Conservation (phyloP, 2,113 vertebrate species). For the Tetrao urogallus region DNA sequence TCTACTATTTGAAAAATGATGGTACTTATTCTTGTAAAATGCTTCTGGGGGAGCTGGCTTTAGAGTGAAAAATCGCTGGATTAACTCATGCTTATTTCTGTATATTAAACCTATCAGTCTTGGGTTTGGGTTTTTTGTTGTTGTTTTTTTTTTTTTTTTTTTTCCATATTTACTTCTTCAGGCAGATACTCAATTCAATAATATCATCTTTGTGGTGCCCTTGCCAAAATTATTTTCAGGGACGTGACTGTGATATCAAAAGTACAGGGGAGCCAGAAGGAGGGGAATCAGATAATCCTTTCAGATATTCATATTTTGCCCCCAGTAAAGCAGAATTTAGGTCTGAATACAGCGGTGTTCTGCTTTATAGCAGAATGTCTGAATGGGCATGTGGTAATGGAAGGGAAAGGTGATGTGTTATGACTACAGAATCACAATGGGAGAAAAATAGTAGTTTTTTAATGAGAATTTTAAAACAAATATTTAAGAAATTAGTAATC, state of each 20-base stretch:
- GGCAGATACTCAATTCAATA: background rate
- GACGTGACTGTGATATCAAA: background rate
- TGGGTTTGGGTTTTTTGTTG: background rate
- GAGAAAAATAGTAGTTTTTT: background rate
- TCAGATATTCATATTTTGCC: background rate
- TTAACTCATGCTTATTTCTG: constrained; percentile 30
- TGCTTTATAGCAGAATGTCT: background rate
- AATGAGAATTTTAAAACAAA: background rate
- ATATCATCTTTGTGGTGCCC: background rate
- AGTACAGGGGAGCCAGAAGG: background rate
- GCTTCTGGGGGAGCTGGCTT: background rate
- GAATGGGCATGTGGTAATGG: background rate
- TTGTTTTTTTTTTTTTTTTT: background rate
- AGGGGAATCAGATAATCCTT: background rate
- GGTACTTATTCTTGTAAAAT: constrained; percentile 6
- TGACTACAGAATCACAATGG: background rate
- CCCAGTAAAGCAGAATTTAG: background rate
- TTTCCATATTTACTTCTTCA: background rate
- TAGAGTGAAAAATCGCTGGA: constrained; percentile 18
- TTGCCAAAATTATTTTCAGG: constrained; percentile 11
- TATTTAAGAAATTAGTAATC: background rate
- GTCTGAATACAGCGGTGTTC: background rate
- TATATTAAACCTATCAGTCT: constrained; percentile 43
- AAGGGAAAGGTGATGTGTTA: background rate
- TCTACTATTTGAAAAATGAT: constrained; percentile 35